Evolutionary conservation across 2,113 vertebrate species (phyloP).

Genomic region (Chionomys nivalis): DNA sequence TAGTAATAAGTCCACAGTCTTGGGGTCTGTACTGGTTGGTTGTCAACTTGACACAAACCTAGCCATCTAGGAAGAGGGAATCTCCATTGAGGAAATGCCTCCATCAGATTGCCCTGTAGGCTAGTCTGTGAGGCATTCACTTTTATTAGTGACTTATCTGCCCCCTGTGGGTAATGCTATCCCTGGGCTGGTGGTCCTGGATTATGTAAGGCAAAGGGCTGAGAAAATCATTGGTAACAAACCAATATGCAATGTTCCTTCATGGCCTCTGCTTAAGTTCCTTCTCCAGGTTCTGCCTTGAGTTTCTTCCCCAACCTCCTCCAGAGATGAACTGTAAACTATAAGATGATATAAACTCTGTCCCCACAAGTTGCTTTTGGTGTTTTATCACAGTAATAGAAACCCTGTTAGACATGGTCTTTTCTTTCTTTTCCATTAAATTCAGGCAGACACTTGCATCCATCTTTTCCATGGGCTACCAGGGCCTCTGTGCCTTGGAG

Average conservation of each 20-base stretch:
- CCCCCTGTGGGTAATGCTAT: background rate
- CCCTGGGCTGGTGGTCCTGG: background rate
- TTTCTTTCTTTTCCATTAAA: background rate
- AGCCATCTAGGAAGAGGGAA: background rate
- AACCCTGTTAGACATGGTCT: background rate
- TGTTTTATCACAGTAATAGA: background rate
- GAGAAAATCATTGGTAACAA: background rate
- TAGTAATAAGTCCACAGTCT: too few species aligned
- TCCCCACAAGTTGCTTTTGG: background rate
- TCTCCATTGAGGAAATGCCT: background rate
- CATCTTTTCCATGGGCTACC: too few species aligned
- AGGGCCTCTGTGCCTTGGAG: rapidly evolving
- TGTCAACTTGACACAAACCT: background rate
- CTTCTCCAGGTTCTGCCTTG: background rate
- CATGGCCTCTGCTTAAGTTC: background rate
- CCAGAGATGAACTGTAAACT: background rate
- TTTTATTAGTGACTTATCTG: too few species aligned
- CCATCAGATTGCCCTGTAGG: background rate
- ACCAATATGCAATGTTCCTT: background rate
- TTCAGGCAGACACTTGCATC: rapidly evolving
- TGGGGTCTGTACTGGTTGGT: background rate
- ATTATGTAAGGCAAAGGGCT: background rate
- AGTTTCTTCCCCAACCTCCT: background rate
- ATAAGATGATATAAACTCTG: background rate
- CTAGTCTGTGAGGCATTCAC: background rate